A percentile compares a stretch with the other conserved stretches of the same genome.
Evolutionary conservation across 2,888 invertebrate species (phyloP).

Genomic region (Caenorhabditis sulstoni): DNA sequence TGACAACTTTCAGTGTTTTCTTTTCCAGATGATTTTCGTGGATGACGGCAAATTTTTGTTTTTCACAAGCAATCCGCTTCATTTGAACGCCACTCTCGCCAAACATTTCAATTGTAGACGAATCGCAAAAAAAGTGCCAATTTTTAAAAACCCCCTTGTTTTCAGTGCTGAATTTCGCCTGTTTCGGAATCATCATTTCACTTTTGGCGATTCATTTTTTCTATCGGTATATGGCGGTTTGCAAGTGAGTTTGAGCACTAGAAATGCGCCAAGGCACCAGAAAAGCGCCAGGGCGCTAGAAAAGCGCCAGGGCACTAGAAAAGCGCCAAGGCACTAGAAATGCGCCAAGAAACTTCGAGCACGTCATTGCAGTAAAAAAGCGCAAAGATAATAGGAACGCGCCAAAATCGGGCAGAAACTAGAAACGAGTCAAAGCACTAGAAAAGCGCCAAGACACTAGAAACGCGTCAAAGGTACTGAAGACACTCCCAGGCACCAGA

Average conservation of each 20-base stretch:
- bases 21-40: conserved; percentile 46
- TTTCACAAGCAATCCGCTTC: conserved; percentile 44
- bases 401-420: background rate
- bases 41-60: conserved; percentile 45
- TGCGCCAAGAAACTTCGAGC: background rate
- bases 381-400: too few relatives aligned
- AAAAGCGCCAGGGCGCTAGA: too few relatives aligned
- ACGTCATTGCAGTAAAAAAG: background rate
- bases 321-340: too few relatives aligned
- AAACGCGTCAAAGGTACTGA: too few relatives aligned
- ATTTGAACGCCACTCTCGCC: conserved; percentile 19
- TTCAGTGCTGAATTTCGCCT: conserved; percentile 48
- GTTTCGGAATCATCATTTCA: conserved; percentile 51
- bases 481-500: too few relatives aligned
- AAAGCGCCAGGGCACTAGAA: background rate
- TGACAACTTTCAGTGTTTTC: too few relatives aligned
- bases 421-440: too few relatives aligned
- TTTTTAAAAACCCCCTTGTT: too few relatives aligned
- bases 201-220: conserved; percentile 50
- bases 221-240: conserved; percentile 51
- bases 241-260: conserved; percentile 16
- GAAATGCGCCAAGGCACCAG: background rate
- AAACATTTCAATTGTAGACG: conserved; percentile 36
- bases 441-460: too few relatives aligned
- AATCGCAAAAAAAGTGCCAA: background rate